Percentiles rank a stretch among this genome's conserved stretches.
These are phyloP conservation scores for Scotopteryx bipunctaria DNA, from an alignment of 2,888 invertebrate genomes.

Conservation along the genomic window DNA sequence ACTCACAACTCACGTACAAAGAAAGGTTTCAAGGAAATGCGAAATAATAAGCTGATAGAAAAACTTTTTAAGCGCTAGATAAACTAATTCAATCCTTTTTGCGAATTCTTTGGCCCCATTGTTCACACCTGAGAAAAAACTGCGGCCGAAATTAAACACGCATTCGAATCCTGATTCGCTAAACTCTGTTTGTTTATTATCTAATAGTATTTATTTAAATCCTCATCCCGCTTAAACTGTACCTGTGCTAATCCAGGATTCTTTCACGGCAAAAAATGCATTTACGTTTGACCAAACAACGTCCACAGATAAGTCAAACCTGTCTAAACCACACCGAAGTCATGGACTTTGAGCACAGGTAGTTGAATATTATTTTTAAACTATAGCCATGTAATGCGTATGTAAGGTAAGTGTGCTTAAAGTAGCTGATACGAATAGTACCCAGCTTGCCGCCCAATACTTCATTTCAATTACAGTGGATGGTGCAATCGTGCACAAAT, in stretches of 20 bases:
- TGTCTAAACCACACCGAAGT: conserved; percentile 38
- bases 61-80: conserved; percentile 65
- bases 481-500: conserved; percentile 73
- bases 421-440: conserved; percentile 32
- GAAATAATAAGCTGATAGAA: conserved; percentile 59
- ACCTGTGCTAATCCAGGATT: conserved; percentile 66
- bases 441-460: conserved; percentile 37
- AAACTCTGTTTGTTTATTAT: conserved; percentile 73
- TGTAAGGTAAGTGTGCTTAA: conserved; percentile 26
- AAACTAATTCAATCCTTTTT: conserved; percentile 75
- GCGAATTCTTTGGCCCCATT: conserved; percentile 62
- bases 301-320: conserved; percentile 53
- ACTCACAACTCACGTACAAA: conserved; percentile 38
- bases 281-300: conserved; percentile 69
- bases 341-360: conserved; percentile 43
- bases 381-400: conserved; percentile 38
- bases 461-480: conserved; percentile 54
- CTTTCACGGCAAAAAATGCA: conserved; percentile 51
- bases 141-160: conserved; percentile 43
- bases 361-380: conserved; percentile 14
- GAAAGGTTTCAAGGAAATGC: conserved; percentile 63
- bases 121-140: conserved; percentile 55
- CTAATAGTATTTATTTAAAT: conserved; percentile 79
- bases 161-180: conserved; percentile 50
- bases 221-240: conserved; percentile 73